Base-by-base conservation (phyloP, 2,888 invertebrate species). In the Empis stercorea region DNA sequence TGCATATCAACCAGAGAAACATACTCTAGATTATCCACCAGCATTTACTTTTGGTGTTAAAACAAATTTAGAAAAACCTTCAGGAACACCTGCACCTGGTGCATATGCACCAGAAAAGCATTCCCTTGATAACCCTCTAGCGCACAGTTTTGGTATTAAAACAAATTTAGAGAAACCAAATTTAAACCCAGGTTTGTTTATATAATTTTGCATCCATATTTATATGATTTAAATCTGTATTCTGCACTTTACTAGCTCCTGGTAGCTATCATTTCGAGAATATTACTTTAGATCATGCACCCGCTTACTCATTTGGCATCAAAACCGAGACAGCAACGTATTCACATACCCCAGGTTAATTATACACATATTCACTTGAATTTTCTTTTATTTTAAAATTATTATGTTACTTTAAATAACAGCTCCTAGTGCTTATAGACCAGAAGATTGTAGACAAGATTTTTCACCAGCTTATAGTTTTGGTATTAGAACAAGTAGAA, bases 111-210 rank as follows among this genome's bases (percentile, higher is more conserved):
- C 78, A 13, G 79, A 80, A 51, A 76, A 59, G 15, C 42, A 44
- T 20, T 46, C 51, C 13, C 45, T 52, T 2, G 55, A 57, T 41
- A 48, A 56, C 6, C 73, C 73, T 10, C 76, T 70, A 0, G 46
- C 57, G 46, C 1, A 47, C 76, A 32, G 72, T 3, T 79, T 86
- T 62, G 82, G 86, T 42, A 71, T 80, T 51, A 84, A 80, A 66
- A 75, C 79, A 27, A 70, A 72, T 27, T 51, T 64, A 27, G 73
- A 73, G 14, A 76, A 74, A 54, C 69, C 71, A 6, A 51, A 62
- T 48, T 71, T 76, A 44, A 75, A 74, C 13, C 84, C 84, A 58
- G 81, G 70, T 65, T 27, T 7, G 23, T 38, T 20, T 13, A 11
- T 38, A 20, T 16, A 2, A 9, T 38, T 6, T 38, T 17, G 9